Evolutionary conservation across 2,888 invertebrate genomes (phyloP).

Genomic region (Aphrophora alni): DNA sequence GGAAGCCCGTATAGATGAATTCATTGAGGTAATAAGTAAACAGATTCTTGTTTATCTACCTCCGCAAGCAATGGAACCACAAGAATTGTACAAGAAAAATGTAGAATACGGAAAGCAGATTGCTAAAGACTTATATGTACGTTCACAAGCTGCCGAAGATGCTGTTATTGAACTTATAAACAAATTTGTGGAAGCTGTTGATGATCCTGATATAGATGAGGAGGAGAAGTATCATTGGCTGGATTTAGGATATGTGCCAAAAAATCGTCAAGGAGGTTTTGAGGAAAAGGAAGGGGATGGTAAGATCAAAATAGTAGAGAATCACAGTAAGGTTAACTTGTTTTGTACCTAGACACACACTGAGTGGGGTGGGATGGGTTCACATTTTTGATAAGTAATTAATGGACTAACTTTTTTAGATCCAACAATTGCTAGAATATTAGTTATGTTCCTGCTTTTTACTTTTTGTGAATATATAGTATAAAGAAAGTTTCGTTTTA

Average conservation of each 20-base stretch:
- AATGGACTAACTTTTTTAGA: too few species aligned
- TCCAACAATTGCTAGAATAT: too few species aligned
- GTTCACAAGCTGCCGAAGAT: slow-evolving; percentile 72
- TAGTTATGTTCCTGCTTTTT: too few species aligned
- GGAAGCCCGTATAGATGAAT: slow-evolving; percentile 73
- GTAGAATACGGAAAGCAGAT: slow-evolving; percentile 61
- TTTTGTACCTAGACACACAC: too few species aligned
- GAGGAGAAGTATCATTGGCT: slow-evolving; percentile 57
- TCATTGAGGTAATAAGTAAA: slow-evolving; percentile 67
- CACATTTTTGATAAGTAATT: too few species aligned
- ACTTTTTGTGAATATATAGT: too few species aligned
- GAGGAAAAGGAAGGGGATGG: background rate
- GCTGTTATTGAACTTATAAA: slow-evolving; percentile 79
- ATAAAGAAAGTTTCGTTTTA: too few species aligned
- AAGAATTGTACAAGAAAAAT: slow-evolving; percentile 69
- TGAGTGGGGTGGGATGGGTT: too few species aligned
- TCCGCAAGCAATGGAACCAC: slow-evolving; percentile 66
- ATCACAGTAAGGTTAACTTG: background rate
- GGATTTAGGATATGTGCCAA: slow-evolving; percentile 56
- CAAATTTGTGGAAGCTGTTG: slow-evolving; percentile 72
- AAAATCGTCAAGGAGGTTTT: background rate
- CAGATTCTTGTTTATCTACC: slow-evolving; percentile 69
- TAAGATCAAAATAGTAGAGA: background rate
- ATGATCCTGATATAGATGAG: slow-evolving; percentile 59
- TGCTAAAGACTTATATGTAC: slow-evolving; percentile 63